A percentile compares a stretch with the other conserved stretches of the same genome.
phyloP scores from a whole-genome alignment of 2,888 invertebrate species.

The Conchocele bisecta region DNA sequence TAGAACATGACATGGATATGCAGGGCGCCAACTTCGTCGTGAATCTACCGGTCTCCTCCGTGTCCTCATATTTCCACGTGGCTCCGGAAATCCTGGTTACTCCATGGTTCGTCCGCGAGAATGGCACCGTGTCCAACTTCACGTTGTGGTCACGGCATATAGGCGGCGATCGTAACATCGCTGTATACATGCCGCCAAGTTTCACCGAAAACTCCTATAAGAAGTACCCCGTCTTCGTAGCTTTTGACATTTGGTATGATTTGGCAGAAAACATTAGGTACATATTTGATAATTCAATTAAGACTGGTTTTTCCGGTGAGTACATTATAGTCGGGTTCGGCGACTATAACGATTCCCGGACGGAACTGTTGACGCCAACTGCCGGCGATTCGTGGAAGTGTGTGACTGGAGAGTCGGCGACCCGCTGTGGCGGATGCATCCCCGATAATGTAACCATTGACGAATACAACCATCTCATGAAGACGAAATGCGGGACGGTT shows the following conservation, averaged over 20 bases:
- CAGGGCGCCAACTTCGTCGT: slow-evolving; percentile 35
- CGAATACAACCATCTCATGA: not conserved
- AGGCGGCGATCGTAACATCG: slow-evolving; percentile 6
- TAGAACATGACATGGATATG: slow-evolving; percentile 28
- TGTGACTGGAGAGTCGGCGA: slow-evolving; percentile 15
- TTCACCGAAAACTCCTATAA: slow-evolving; percentile 35
- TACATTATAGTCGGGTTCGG: slow-evolving; percentile 18
- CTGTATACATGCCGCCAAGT: slow-evolving; percentile 31
- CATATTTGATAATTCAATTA: not conserved
- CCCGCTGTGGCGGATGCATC: slow-evolving; percentile 13
- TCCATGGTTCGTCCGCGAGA: slow-evolving; percentile 21
- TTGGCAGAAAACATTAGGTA: not conserved
- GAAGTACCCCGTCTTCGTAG: slow-evolving; percentile 15
- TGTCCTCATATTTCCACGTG: slow-evolving; percentile 10
- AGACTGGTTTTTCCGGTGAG: slow-evolving; percentile 8
- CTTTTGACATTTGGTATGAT: slow-evolving; percentile 1
- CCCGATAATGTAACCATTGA: not conserved
- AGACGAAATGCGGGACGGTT: slow-evolving; percentile 12
- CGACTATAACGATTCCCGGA: slow-evolving; percentile 1
- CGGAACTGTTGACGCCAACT: not conserved
- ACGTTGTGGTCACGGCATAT: slow-evolving; percentile 1
- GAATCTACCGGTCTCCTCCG: slow-evolving; percentile 6
- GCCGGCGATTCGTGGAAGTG: not conserved
- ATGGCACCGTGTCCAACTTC: slow-evolving; percentile 2
- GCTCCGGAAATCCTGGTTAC: slow-evolving; percentile 3